These are phyloP conservation scores for Ophioninae sp. DNA, from an alignment of 2,888 invertebrate genomes.

Conservation along the genomic window DNA sequence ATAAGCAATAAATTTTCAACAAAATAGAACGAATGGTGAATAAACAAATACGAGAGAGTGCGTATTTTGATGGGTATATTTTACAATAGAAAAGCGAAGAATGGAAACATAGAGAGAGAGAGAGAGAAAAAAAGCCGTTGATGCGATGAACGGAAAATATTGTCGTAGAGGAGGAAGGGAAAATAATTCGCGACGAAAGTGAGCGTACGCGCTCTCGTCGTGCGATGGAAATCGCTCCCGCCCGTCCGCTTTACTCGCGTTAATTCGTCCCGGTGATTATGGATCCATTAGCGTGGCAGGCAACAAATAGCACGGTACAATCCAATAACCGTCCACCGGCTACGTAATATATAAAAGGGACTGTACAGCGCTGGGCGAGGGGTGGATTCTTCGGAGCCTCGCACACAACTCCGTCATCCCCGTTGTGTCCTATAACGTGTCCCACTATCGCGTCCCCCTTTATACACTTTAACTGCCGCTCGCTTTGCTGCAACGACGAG, in stretches of 20 bases:
- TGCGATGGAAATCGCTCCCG: constrained; percentile 37
- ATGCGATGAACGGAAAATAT: constrained; percentile 7
- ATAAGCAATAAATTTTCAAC: neutral
- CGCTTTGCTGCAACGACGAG: constrained; percentile 24
- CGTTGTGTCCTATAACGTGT: constrained; percentile 51
- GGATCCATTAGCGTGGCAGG: constrained; percentile 79
- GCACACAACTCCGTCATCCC: constrained; percentile 37
- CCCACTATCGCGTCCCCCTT: constrained; percentile 49
- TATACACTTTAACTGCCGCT: constrained; percentile 37
- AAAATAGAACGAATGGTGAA: neutral
- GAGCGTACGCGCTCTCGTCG: constrained; percentile 30
- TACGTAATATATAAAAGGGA: constrained; percentile 73
- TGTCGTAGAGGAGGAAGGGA: neutral
- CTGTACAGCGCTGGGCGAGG: constrained; percentile 49
- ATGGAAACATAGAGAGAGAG: neutral
- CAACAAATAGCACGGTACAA: constrained; percentile 78
- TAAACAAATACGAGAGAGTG: neutral
- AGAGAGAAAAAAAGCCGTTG: neutral
- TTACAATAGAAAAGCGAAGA: neutral
- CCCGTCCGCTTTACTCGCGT: constrained; percentile 62
- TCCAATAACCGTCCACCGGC: constrained; percentile 77
- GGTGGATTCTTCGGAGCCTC: constrained; percentile 73
- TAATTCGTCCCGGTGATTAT: constrained; percentile 78
- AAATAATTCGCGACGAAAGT: constrained; percentile 31
- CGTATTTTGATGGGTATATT: neutral